Base-by-base conservation (phyloP, 2,113 vertebrate genomes). In the Xyrauchen texanus region DNA sequence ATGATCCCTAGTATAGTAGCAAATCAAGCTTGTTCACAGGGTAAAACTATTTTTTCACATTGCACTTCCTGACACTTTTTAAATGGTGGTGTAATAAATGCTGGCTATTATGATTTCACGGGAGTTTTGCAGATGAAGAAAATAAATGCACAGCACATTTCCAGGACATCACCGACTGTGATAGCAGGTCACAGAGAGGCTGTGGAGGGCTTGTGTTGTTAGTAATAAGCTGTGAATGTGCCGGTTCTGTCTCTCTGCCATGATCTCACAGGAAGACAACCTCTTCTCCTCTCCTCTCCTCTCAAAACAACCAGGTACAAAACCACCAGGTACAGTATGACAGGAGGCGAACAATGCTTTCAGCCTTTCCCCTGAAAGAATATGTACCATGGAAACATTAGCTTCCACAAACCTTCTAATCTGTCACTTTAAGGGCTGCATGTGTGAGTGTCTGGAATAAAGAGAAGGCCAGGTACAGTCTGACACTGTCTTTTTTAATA, bases 351-450 rank as follows among this genome's bases (percentile, higher is more conserved):
- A 85, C 82, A 88, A 84, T 80, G 86, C 70, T 81, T 77, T 74
- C 62, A 85, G 83, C 83, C 87, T 84, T 89, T 90, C 74, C 83
- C 86, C 85, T 85, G 81, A 86, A 78, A 79, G 87, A 74, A 83
- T 61, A 68, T 21, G 81, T 92, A 93, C 93, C 90, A 94, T 94
- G 93, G 93, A 95, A 94, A 93, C 91, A 91, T 92, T 92, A 90
- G 83, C 90, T 93, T 84, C 90, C 90, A 87, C 89, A 90, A 92
- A 91, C 92, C 90, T 93, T 94, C 92, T 91, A 92, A 92, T 93
- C 91, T 93, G 91, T 94, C 92, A 93, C 88, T 58, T 21, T 65
- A 61, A 72, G 78, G 76, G 64, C 78, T 60, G 81, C 46, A 81
- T 73, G 82, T 80, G 78, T 78, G 21, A 34, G 21, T 34, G 21